Conservation (phyloP, 2,888 invertebrate genomes). For the Gonocerus acuteangulatus region DNA sequence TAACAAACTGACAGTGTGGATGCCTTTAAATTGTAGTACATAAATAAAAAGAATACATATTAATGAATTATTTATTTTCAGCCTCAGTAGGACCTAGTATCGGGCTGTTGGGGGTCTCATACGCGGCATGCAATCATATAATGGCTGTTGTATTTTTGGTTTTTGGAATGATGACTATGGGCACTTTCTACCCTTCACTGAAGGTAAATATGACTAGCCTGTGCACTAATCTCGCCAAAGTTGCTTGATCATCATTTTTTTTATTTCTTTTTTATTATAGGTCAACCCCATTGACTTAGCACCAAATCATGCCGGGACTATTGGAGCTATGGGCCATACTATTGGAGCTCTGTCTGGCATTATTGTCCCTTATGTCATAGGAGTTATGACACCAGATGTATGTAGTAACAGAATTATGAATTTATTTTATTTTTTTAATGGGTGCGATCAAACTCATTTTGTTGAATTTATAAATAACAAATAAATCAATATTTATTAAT, state of each 20-base stretch:
- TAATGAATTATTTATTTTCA: too few species aligned
- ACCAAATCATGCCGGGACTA: slow-evolving; percentile 56
- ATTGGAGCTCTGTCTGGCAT: slow-evolving; percentile 55
- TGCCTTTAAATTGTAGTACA: too few species aligned
- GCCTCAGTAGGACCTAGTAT: slow-evolving; percentile 59
- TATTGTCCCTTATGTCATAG: slow-evolving; percentile 52
- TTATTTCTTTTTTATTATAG: background rate
- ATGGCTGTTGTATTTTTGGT: slow-evolving; percentile 55
- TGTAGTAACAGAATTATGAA: too few species aligned
- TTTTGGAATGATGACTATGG: slow-evolving; percentile 59
- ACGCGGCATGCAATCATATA: slow-evolving; percentile 55
- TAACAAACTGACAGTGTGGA: too few species aligned
- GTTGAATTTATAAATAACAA: too few species aligned
- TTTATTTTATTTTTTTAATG: too few species aligned
- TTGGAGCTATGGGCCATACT: slow-evolving; percentile 56
- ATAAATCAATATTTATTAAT: too few species aligned
- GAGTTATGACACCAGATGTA: slow-evolving; percentile 51
- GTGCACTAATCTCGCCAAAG: too few species aligned
- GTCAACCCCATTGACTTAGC: slow-evolving; percentile 55
- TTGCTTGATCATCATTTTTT: too few species aligned
- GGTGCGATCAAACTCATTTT: too few species aligned
- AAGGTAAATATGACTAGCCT: slow-evolving; percentile 43
- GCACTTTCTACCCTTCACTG: slow-evolving; percentile 61
- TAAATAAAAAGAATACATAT: too few species aligned
- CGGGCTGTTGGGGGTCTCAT: slow-evolving; percentile 58